phyloP scores from a whole-genome alignment of 2,888 invertebrate genomes.

The Willowsia nigromaculata region DNA sequence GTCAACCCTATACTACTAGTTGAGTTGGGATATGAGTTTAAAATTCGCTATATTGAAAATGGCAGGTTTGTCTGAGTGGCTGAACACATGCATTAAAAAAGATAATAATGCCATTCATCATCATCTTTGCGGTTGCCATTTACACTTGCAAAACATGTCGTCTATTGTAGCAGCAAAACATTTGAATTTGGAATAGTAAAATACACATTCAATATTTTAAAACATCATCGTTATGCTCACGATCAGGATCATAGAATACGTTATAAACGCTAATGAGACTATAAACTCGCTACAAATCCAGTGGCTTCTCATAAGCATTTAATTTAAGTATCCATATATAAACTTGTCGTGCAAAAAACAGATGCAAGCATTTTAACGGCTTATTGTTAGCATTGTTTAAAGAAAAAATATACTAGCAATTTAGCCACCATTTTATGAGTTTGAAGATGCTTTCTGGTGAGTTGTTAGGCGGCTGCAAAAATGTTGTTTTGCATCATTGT shows the following conservation, averaged over 20 bases:
- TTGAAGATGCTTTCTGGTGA: conserved; percentile 1
- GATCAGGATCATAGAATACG: background rate
- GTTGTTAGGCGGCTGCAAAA: conserved; percentile 24
- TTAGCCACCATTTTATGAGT: conserved; percentile 27
- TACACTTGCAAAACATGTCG: conserved; percentile 32
- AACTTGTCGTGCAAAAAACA: background rate
- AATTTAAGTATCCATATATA: background rate
- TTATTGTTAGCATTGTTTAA: background rate
- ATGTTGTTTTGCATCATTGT: conserved; percentile 29
- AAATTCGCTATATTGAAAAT: background rate
- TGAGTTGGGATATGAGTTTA: background rate
- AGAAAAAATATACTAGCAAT: conserved; percentile 5
- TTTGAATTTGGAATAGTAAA: background rate
- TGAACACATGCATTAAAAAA: conserved; percentile 8
- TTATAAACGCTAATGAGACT: background rate
- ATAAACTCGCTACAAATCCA: background rate
- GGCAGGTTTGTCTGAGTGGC: background rate
- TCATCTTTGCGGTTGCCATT: conserved; percentile 35
- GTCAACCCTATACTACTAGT: too few relatives aligned
- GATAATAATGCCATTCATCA: conserved; percentile 41
- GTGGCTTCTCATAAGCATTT: background rate
- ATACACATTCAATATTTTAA: background rate
- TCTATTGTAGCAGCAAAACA: background rate
- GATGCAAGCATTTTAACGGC: conserved; percentile 21
- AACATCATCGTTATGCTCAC: background rate